phyloP scores from a whole-genome alignment of 2,797 vertebrate genomes.

The Cossypha niveicapilla region DNA sequence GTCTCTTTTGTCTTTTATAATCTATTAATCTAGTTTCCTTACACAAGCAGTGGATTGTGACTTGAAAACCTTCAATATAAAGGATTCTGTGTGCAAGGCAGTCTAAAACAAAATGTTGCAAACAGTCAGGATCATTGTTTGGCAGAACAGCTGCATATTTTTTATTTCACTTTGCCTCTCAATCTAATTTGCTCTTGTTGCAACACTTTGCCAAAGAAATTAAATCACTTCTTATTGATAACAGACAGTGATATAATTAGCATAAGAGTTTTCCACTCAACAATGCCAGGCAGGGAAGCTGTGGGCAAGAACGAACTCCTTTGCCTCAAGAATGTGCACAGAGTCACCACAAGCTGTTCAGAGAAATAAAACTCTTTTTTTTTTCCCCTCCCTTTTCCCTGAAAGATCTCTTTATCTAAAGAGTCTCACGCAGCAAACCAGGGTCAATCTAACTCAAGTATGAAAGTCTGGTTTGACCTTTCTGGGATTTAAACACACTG shows the following conservation, averaged over 20 bases:
- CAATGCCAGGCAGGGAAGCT: conserved; percentile 4
- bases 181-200: conserved; percentile 46
- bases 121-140: conserved; percentile 41
- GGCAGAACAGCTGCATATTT: conserved; percentile 48
- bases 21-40: conserved; percentile 37
- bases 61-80: conserved; percentile 30
- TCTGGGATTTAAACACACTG: conserved; percentile 27
- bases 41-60: conserved; percentile 32
- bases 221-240: conserved; percentile 56
- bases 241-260: conserved; percentile 46
- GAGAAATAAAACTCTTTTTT: not conserved
- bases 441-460: conserved; percentile 40
- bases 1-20: conserved; percentile 33
- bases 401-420: conserved; percentile 50
- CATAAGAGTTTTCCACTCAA: conserved; percentile 32
- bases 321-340: conserved; percentile 14
- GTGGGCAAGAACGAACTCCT: conserved; percentile 38
- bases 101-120: conserved; percentile 15
- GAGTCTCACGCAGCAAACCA: conserved; percentile 12
- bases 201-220: conserved; percentile 57
- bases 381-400: not conserved
- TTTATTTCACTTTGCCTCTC: conserved; percentile 41
- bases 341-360: not conserved
- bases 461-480: conserved; percentile 56
- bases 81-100: conserved; percentile 38